A percentile compares a stretch with the other conserved stretches of the same genome.
phyloP scores from a whole-genome alignment of 2,113 vertebrate genomes.

The Pseudopipra pipra region DNA sequence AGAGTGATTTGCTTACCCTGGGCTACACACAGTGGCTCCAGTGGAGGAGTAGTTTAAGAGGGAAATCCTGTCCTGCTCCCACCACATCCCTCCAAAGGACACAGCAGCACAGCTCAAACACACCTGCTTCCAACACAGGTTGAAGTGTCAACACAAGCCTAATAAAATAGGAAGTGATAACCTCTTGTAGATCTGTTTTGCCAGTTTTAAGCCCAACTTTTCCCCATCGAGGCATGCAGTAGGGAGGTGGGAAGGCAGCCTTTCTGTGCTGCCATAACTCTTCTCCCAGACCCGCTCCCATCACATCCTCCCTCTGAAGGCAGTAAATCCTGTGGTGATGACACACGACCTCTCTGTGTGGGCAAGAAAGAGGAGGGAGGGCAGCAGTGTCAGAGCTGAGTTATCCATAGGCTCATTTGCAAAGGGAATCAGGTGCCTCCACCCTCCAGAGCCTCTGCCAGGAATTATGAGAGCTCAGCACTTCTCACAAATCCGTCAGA shows the following conservation, averaged over 20 bases:
- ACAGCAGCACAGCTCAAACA: neutral
- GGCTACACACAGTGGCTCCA: neutral
- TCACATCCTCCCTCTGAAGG: neutral
- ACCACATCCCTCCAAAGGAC: neutral
- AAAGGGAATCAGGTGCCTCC: neutral
- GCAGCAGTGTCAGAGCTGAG: neutral
- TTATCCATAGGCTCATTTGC: neutral
- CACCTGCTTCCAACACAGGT: neutral
- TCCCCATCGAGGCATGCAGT: rapidly evolving
- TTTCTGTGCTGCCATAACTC: neutral
- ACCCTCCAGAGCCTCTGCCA: neutral
- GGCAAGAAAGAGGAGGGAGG: neutral
- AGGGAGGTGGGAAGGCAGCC: neutral
- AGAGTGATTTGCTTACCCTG: neutral
- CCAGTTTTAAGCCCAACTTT: neutral
- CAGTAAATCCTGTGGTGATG: neutral
- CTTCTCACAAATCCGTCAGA: neutral
- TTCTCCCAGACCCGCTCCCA: neutral
- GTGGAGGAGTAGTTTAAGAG: neutral
- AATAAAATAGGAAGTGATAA: neutral
- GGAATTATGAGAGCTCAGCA: neutral
- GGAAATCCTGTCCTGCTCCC: neutral
- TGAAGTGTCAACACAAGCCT: neutral
- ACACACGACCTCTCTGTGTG: neutral
- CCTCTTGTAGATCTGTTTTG: neutral